These are phyloP conservation scores for Atractosteus spatula DNA, from an alignment of 2,113 vertebrate genomes.

Conservation along the genomic window DNA sequence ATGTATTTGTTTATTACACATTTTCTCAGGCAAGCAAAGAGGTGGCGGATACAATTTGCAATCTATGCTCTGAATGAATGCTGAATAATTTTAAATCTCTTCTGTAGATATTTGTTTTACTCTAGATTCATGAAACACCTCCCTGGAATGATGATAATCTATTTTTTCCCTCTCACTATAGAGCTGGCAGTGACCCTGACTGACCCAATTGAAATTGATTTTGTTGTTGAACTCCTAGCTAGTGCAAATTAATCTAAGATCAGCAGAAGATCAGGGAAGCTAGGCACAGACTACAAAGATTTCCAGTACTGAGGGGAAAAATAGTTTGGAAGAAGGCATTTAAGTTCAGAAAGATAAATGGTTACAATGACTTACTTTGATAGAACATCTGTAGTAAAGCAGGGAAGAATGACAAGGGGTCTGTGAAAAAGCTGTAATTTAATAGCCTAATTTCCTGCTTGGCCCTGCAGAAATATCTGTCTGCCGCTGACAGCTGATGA, in stretches of 20 bases:
- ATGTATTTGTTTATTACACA: background rate
- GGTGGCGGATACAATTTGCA: background rate
- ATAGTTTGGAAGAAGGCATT: constrained; percentile 72
- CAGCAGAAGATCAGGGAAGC: constrained; percentile 69
- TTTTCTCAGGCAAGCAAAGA: background rate
- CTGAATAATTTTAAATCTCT: constrained; percentile 48
- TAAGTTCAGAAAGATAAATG: constrained; percentile 86
- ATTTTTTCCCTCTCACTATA: constrained; percentile 68
- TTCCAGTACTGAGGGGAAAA: constrained; percentile 55
- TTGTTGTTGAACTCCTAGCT: constrained; percentile 80
- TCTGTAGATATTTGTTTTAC: constrained; percentile 40
- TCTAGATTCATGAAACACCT: constrained; percentile 48
- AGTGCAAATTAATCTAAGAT: constrained; percentile 82
- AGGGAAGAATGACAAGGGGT: constrained; percentile 66
- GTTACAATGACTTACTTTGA: constrained; percentile 83
- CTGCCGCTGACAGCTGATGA: constrained; percentile 83
- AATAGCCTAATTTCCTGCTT: constrained; percentile 93
- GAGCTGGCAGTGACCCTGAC: constrained; percentile 71
- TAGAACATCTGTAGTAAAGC: constrained; percentile 78
- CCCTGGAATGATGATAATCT: constrained; percentile 78
- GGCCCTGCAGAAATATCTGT: constrained; percentile 77
- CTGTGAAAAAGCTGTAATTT: constrained; percentile 82
- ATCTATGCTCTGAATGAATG: constrained; percentile 37
- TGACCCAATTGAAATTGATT: constrained; percentile 92
- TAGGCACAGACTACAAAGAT: constrained; percentile 67